Percentiles rank a stretch among this genome's conserved stretches.
phyloP scores from a whole-genome alignment of 2,888 invertebrate genomes.

The Trissolcus brochymenae region DNA sequence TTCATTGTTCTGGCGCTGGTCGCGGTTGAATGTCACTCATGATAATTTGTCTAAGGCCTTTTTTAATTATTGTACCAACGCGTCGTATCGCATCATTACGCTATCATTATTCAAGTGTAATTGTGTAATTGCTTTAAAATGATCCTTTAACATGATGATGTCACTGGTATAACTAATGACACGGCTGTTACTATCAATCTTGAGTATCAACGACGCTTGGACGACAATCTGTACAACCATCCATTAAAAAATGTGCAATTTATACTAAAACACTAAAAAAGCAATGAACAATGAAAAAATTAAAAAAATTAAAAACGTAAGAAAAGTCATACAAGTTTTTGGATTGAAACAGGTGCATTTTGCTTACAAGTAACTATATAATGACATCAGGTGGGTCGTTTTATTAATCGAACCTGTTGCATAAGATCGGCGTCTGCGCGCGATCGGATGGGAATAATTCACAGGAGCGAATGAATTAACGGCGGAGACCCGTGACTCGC shows the following conservation, averaged over 20 bases:
- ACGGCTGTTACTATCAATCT: slow-evolving; percentile 38
- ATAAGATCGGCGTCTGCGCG: slow-evolving; percentile 6
- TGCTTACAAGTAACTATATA: too few species aligned
- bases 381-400: background rate
- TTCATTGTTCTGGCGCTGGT: slow-evolving; percentile 30
- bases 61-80: slow-evolving; percentile 27
- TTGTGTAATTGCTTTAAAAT: slow-evolving; percentile 49
- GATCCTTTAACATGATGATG: slow-evolving; percentile 48
- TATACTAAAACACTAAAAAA: too few species aligned
- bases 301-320: too few species aligned
- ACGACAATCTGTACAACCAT: slow-evolving; percentile 26
- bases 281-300: too few species aligned
- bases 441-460: background rate
- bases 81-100: slow-evolving; percentile 31
- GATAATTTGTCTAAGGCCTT: slow-evolving; percentile 36
- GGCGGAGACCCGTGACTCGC: slow-evolving; percentile 7
- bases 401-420: slow-evolving; percentile 14
- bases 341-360: too few species aligned
- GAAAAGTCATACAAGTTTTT: too few species aligned
- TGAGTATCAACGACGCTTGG: slow-evolving; percentile 31
- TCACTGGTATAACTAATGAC: slow-evolving; percentile 40
- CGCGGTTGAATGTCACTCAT: slow-evolving; percentile 23
- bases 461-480: slow-evolving; percentile 30
- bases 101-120: slow-evolving; percentile 42
- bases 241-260: too few species aligned